Percentiles rank a stretch among this genome's conserved stretches.
Conservation (phyloP, 2,797 vertebrate species). For the Oreochromis mossambicus region DNA sequence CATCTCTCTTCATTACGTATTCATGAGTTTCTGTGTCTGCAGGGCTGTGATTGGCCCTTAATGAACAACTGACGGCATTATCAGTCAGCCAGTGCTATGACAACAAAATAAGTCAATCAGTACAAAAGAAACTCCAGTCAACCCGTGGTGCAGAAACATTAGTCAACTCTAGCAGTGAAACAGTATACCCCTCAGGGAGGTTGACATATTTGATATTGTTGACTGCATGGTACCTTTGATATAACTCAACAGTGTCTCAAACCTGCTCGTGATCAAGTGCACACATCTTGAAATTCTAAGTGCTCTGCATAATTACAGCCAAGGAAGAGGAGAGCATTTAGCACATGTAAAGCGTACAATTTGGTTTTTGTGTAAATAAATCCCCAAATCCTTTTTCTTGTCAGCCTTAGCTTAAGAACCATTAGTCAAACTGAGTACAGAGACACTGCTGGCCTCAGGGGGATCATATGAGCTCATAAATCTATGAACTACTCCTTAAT, state of each 20-base stretch:
- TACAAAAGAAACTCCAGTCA: constrained; percentile 60
- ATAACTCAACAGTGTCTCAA: constrained; percentile 34
- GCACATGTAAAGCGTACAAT: constrained; percentile 28
- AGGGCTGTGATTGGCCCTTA: constrained; percentile 70
- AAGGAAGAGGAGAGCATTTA: constrained; percentile 16
- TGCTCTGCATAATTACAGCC: constrained; percentile 48
- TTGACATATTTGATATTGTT: constrained; percentile 56
- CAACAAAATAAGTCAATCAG: constrained; percentile 64
- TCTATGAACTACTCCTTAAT: constrained; percentile 52
- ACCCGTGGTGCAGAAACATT: constrained; percentile 47
- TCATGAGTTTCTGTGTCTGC: constrained; percentile 74
- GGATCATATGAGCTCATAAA: constrained; percentile 59
- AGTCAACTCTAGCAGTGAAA: constrained; percentile 49
- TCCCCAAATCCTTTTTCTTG: constrained; percentile 35
- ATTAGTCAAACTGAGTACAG: constrained; percentile 53
- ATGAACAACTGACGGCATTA: constrained; percentile 69
- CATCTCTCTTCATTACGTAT: constrained; percentile 69
- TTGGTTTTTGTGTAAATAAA: constrained; percentile 57
- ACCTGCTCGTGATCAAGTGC: constrained; percentile 39
- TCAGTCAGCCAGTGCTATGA: constrained; percentile 60
- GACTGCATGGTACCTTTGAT: constrained; percentile 43
- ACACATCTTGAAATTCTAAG: constrained; percentile 35
- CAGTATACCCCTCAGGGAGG: constrained; percentile 37
- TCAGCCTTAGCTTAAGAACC: constrained; percentile 35
- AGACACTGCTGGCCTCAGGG: constrained; percentile 31